These are phyloP conservation scores for Bombus cullumanus DNA, from an alignment of 1,140 invertebrate species.

Conservation along the genomic window DNA sequence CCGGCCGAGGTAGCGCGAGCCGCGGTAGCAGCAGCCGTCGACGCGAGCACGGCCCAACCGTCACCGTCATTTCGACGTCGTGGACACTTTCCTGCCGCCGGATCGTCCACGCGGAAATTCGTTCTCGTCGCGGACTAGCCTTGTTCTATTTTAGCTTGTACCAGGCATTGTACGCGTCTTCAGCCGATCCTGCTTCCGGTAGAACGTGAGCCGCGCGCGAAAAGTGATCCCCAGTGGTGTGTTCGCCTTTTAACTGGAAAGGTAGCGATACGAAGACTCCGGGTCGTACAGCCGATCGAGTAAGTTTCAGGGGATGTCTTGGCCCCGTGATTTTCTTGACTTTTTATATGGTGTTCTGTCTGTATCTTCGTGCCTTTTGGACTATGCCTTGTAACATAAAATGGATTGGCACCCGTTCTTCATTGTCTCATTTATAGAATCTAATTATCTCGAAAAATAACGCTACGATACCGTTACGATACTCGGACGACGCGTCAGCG, in stretches of 20 bases:
- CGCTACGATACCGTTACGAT: slow-evolving; percentile 4
- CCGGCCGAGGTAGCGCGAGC: slow-evolving; percentile 72
- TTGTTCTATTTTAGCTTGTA: neutral
- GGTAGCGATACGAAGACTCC: slow-evolving; percentile 1
- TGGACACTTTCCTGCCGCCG: slow-evolving; percentile 48
- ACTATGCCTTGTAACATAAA: neutral
- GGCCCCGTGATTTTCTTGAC: too few relatives aligned
- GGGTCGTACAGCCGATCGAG: neutral
- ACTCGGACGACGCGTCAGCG: neutral
- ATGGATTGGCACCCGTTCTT: too few relatives aligned
- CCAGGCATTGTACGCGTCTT: neutral
- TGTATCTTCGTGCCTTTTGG: too few relatives aligned
- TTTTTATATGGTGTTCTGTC: neutral
- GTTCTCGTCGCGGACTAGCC: slow-evolving; percentile 12
- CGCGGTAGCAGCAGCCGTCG: slow-evolving; percentile 69
- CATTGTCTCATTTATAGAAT: neutral
- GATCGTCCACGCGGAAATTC: slow-evolving; percentile 56
- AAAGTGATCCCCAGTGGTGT: slow-evolving; percentile 61
- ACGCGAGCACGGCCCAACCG: slow-evolving; percentile 70
- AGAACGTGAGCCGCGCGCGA: slow-evolving; percentile 51
- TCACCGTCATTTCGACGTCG: slow-evolving; percentile 75
- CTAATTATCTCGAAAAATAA: neutral
- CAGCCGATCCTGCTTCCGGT: neutral
- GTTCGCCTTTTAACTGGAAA: slow-evolving; percentile 37
- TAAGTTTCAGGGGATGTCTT: neutral